Evolutionary conservation across 2,113 vertebrate species (phyloP), one percentile per base, ranked within the genome.

Genomic region (Motacilla tschutschensis): DNA sequence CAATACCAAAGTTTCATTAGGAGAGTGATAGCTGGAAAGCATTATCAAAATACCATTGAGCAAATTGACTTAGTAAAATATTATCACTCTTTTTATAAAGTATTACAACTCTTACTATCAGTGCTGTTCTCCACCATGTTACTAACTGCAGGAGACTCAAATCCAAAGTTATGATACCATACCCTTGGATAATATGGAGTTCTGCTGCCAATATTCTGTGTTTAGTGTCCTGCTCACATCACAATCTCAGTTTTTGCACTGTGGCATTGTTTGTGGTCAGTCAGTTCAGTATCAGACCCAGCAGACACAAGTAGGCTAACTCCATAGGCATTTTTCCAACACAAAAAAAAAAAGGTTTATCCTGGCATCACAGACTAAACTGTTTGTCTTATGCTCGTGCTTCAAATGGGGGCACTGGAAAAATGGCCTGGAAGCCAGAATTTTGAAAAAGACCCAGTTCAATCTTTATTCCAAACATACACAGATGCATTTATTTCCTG

Each of bases 401-500:
- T 83, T 74, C 76, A 47, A 70, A 83, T 55, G 29, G 65, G 64
- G 53, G 69, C 55, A 85, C 24, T 5, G 35, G 72, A 87, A 87
- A 90, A 90, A 87, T 10, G 18, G n/a, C 59, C 44, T 80, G 53
- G 60, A 79, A 90, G 78, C 59, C 50, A 88, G 35, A 33, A 63
- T 54, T 85, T 82, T 64, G 48, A 38, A 60, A 81, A 79, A 73
- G 10, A 4, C 54, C 28, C 35, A 55, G 47, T 79, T 70, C 75
- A 90, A 47, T 77, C 64, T 40, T 70, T 82, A 84, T 26, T 88
- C 64, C 82, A 87, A 84, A 92, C 64, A 82, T 24, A 82, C 31
- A 74, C 33, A 83, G 72, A 93, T 90, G 76, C 64, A 84, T 93
- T 88, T 90, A 70, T 88, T 89, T 91, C 86, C 80, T 15, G 73